Base-by-base conservation (phyloP, 2,113 vertebrate genomes). In the Callocephalon fimbriatum region DNA sequence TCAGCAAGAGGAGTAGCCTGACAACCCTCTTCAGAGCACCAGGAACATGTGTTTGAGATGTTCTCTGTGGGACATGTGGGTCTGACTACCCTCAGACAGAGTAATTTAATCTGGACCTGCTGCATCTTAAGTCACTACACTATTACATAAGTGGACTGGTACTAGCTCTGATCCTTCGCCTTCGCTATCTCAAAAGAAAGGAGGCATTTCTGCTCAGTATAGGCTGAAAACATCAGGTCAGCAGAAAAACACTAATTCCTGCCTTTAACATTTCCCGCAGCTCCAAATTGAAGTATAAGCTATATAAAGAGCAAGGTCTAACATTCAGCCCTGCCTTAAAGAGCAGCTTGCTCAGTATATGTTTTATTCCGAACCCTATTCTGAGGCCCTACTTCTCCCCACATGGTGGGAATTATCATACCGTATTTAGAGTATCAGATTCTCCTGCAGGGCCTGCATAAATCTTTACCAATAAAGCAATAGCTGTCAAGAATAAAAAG, bases 231-330 rank as follows among this genome's bases (percentile, higher is more conserved):
- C 15, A 17, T 38, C 61, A 63, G 25, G 45, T 50, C 50, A 90
- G 66, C 75, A 92, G 56, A 68, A 66, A 61, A 79, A 7, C 11
- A 42, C 17, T 17, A 42, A 2, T 20, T 73, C 32, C 51, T 85
- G 92, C 66, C 62, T 79, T 85, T 75, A 37, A 88, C 4, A n/a
- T 68, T 65, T 11, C 62, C 61, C 79, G 48, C n/a, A 93, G 66
- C 47, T 90, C 44, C 21, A 44, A 51, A n/a, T 5, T 75, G 72
- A 86, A 90, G 74, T 31, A 53, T 5, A 51, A 19, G 17, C 58
- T 88, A 37, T 66, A 40, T 27, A 59, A 88, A 80, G 42, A 77
- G 6, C 7, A 48, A 90, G 71, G 88, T 78, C 75, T 59, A 27
- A 79, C 14, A 22, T 16, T 51, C 71, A 88, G 38, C 62, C n/a